A percentile compares a stretch with the other conserved stretches of the same genome.
These are phyloP conservation scores for Morpho achilles DNA, from an alignment of 2,888 invertebrate genomes.

Conservation along the genomic window DNA sequence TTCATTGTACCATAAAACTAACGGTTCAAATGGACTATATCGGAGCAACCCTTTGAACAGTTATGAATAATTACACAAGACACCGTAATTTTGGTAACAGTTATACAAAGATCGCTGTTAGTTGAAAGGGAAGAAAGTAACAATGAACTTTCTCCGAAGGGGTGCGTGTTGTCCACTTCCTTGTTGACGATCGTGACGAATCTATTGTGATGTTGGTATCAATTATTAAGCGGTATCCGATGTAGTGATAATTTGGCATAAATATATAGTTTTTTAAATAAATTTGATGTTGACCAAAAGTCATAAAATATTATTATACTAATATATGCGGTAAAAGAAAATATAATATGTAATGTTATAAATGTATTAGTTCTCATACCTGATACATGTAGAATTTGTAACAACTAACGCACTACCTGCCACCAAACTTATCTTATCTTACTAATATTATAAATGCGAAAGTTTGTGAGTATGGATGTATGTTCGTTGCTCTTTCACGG, in stretches of 20 bases:
- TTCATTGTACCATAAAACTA: slow-evolving; percentile 46
- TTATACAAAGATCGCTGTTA: slow-evolving; percentile 65
- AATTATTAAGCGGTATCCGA: background rate
- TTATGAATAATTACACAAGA: slow-evolving; percentile 72
- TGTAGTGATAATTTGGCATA: background rate
- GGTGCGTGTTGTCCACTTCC: slow-evolving; percentile 47
- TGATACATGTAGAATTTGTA: too few species aligned
- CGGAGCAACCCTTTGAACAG: slow-evolving; percentile 63
- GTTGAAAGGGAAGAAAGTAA: slow-evolving; percentile 55
- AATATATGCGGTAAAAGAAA: too few species aligned
- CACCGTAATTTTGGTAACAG: slow-evolving; percentile 61
- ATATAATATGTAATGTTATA: too few species aligned
- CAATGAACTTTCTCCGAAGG: slow-evolving; percentile 72
- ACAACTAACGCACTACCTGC: too few species aligned
- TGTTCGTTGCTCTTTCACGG: too few species aligned
- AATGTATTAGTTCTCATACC: too few species aligned
- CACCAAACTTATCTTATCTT: too few species aligned
- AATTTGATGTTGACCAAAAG: too few species aligned
- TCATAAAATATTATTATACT: too few species aligned
- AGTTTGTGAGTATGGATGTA: too few species aligned
- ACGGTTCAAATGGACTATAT: slow-evolving; percentile 65
- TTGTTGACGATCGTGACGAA: slow-evolving; percentile 57
- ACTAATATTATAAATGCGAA: too few species aligned
- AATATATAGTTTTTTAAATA: too few species aligned
- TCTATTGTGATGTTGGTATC: slow-evolving; percentile 23